Percentiles rank a stretch among this genome's conserved stretches.
Conservation (phyloP, 2,113 vertebrate genomes). For the Hydrolagus affinis region DNA sequence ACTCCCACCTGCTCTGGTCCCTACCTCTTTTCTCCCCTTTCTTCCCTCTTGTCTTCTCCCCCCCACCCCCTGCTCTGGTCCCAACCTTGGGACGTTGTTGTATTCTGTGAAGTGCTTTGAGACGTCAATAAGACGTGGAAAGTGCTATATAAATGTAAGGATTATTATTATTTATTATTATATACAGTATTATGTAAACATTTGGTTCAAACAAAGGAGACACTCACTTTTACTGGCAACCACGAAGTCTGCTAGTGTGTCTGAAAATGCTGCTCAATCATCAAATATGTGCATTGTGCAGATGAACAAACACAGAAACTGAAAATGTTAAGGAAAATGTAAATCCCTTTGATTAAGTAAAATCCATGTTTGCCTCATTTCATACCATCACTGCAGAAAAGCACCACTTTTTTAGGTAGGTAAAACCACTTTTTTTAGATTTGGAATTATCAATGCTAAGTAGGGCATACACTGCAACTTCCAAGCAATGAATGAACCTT, state of each 20-base stretch:
- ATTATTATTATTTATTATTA: too few relatives aligned
- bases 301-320: background rate
- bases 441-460: background rate
- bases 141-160: too few relatives aligned
- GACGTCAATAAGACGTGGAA: too few relatives aligned
- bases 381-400: background rate
- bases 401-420: background rate
- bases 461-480: too few relatives aligned
- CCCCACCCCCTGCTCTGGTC: too few relatives aligned
- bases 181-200: background rate
- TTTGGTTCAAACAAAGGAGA: background rate
- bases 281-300: background rate
- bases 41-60: too few relatives aligned
- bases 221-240: background rate
- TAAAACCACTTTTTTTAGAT: background rate
- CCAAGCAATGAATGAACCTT: background rate
- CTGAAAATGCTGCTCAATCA: background rate
- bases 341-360: background rate
- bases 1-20: too few relatives aligned
- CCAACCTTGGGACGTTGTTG: too few relatives aligned
- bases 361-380: background rate
- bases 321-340: background rate
- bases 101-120: too few relatives aligned
- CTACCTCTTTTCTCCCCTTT: too few relatives aligned
- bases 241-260: background rate